Conservation (phyloP, 2,888 invertebrate species). For the Mystacides longicornis region DNA sequence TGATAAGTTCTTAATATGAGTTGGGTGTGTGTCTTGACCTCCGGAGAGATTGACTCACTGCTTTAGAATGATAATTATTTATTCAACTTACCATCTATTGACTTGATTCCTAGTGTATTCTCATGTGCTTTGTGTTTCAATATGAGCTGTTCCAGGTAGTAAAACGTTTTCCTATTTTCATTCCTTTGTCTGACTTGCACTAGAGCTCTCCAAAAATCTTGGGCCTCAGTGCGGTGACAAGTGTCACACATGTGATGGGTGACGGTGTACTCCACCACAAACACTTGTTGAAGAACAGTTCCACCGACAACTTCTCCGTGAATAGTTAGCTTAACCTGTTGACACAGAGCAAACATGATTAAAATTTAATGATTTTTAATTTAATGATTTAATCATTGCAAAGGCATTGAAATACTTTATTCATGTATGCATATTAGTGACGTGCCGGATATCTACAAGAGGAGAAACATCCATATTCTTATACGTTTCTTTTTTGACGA, state of each 20-base stretch:
- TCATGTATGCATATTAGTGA: too few species aligned
- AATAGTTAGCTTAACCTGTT: constrained; percentile 83
- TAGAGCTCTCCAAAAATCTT: constrained; percentile 94
- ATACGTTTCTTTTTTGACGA: too few species aligned
- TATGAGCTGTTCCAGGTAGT: constrained; percentile 94
- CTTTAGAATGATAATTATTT: too few species aligned
- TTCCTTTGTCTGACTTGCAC: constrained; percentile 83
- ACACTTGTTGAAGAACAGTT: constrained; percentile 87
- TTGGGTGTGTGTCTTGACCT: too few species aligned
- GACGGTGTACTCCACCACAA: constrained; percentile 88
- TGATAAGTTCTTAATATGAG: too few species aligned
- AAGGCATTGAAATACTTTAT: too few species aligned
- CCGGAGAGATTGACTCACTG: too few species aligned
- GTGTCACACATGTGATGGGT: constrained; percentile 95
- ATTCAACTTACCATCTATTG: constrained; percentile 57
- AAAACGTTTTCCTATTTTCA: constrained; percentile 94
- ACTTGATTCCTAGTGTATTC: constrained; percentile 82
- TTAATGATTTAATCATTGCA: too few species aligned
- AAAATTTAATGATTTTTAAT: too few species aligned
- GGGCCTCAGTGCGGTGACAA: constrained; percentile 94
- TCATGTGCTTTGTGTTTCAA: constrained; percentile 92
- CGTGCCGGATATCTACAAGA: too few species aligned
- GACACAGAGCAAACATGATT: too few species aligned
- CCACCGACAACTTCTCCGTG: constrained; percentile 92
- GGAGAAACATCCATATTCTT: too few species aligned